phyloP scores from a whole-genome alignment of 2,113 vertebrate genomes.

The Plestiodon gilberti region DNA sequence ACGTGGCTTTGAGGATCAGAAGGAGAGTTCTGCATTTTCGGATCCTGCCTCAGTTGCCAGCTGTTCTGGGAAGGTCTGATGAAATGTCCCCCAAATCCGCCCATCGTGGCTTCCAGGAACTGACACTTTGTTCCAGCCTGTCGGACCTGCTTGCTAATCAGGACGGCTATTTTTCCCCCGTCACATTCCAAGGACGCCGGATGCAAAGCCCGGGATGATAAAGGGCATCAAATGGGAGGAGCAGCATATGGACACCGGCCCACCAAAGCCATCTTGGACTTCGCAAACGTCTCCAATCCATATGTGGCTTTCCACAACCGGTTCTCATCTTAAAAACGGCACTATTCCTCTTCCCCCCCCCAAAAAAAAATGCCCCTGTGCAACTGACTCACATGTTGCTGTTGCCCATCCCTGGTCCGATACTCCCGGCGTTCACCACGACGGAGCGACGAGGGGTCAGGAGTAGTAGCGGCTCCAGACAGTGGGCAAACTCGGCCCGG shows the following conservation, averaged over 20 bases:
- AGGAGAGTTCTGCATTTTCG: background rate
- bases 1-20: background rate
- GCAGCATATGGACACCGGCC: background rate
- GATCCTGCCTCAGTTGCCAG: background rate
- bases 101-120: slow-evolving; percentile 51
- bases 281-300: background rate
- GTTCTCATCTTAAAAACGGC: background rate
- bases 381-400: slow-evolving; percentile 62
- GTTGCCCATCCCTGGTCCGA: slow-evolving; percentile 66
- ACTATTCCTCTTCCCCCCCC: background rate
- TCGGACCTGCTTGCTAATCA: slow-evolving; percentile 41
- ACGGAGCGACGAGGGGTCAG: slow-evolving; percentile 75
- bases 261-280: background rate
- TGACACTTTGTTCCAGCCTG: slow-evolving; percentile 52
- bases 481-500: slow-evolving; percentile 86
- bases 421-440: slow-evolving; percentile 60
- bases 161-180: slow-evolving; percentile 38
- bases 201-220: slow-evolving; percentile 47
- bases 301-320: background rate
- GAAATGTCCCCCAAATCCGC: background rate
- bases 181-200: background rate
- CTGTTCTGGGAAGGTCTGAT: background rate
- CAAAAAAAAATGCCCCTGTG: background rate
- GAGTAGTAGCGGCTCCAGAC: slow-evolving; percentile 86
- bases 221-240: slow-evolving; percentile 42